Evolutionary conservation across 2,113 vertebrate species (phyloP), one percentile per base, ranked within the genome.

Genomic region (Bos javanicus): DNA sequence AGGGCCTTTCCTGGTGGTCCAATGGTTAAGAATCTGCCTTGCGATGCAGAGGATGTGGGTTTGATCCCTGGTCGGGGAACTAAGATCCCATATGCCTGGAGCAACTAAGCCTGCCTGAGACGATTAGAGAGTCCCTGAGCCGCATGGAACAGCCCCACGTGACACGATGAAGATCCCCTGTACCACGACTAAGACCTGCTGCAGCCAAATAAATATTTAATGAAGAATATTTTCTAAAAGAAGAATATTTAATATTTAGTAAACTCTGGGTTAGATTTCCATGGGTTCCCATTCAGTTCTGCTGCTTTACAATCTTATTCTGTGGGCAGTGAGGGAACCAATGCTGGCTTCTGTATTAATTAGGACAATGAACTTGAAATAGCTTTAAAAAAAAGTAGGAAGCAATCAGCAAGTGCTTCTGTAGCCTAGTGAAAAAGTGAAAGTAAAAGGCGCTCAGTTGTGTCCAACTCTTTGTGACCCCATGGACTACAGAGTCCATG

Each of bases 111-210:
- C 71, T 0, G 0, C 36, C 11, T 15, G 23, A 43, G 36, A 76
- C 0, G 0, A 76, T 39, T 76, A 76, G 23, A 74, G 36, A 76
- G 71, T 26, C 71, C 12, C 39, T 26, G 12, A 26, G 39, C 23
- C 3, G 0, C 39, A 26, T 15, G 36, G 39, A 76, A 43, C 0
- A 10, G 43, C 39, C 21, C 67, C 67, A 39, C 5, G 0, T 2
- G 39, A 43, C 23, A 14, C 2, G 23, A 7, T 7, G 71, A 76
- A 76, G 23, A 43, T 26, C 71, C 39, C 71, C 36, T 76, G 12
- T 43, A 7, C 39, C 12, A 26, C 6, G 1, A 7, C 71, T 15
- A 76, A 76, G 39, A 76, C 15, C 71, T 43, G 71, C 36, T 43
- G 23, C 39, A 43, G 71, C 23, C 39, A 43, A 15, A 6, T 39